Evolutionary conservation across 1,140 invertebrate species (phyloP).

Genomic region (Camponotus vicinus): DNA sequence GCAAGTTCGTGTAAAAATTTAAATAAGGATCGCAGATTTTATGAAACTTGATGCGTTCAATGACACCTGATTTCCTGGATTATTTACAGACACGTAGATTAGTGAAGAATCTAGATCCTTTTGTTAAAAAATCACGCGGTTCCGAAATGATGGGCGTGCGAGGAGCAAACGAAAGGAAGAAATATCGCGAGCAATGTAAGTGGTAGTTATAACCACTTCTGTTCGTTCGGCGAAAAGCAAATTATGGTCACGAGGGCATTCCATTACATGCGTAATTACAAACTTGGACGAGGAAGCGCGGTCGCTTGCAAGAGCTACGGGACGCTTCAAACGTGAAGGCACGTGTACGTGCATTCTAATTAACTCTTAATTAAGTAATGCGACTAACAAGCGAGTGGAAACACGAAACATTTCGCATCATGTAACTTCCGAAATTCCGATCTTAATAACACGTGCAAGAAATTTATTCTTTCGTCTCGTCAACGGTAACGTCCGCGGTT

Average conservation of each 20-base stretch:
- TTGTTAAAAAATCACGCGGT: no score
- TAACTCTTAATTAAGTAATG: conserved; percentile 45
- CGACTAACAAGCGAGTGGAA: conserved; percentile 43
- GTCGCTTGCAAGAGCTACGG: conserved; percentile 21
- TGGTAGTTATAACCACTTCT: neutral
- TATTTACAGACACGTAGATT: no score
- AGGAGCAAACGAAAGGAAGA: neutral
- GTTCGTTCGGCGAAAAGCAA: conserved; percentile 10
- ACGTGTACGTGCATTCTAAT: conserved; percentile 17
- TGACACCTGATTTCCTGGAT: no score
- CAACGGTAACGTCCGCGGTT: neutral
- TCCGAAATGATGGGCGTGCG: no score
- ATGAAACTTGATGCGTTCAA: neutral
- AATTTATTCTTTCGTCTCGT: neutral
- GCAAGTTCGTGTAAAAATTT: neutral
- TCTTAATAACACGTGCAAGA: conserved; percentile 23
- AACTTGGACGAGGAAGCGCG: conserved; percentile 26
- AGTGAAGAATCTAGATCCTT: no score
- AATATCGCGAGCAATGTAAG: neutral
- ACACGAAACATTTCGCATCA: conserved; percentile 30
- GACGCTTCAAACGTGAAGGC: neutral
- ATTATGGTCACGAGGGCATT: conserved; percentile 12
- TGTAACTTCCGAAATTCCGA: conserved; percentile 32
- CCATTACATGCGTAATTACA: conserved; percentile 47
- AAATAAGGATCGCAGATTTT: neutral